Evolutionary conservation across 2,888 invertebrate genomes (phyloP), one percentile per base, ranked within the genome.

Genomic region (Hylaea fasciaria): DNA sequence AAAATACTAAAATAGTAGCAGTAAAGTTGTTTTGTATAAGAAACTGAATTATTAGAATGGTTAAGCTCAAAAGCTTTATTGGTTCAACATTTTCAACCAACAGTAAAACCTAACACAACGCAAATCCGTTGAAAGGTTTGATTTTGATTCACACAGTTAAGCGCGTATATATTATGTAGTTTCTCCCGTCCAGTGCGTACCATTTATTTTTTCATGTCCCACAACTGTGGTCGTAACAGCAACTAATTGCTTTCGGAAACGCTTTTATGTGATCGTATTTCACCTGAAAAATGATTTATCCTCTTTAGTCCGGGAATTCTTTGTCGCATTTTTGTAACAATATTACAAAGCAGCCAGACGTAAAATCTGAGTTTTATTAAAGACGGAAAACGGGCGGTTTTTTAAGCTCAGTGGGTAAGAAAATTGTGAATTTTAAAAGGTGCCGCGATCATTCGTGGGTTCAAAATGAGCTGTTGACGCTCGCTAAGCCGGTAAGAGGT

Each of bases 211-310:
- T 85, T 77, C 83, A 71, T 72, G 73, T 79, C 77, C 81, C 82
- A 80, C 83, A 83, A 81, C 80, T 81, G 83, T 78, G 89, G 85
- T 84, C 88, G 87, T 87, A 86, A 89, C 87, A 85, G 81, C 78
- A 86, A 88, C 89, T 91, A 91, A 91, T 91, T 91, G 91, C 85
- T 90, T 90, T 90, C 87, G 91, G 91, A 91, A 91, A 89, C 86
- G 89, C 80, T 91, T 70, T 90, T 89, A 91, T 90, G 87, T 79
- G 91, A 85, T 86, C 89, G 85, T 91, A 91, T 89, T 87, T 91
- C 89, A 91, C 89, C 85, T 88, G 88, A 85, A 87, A 88, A 87
- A 88, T 91, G 89, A 91, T 90, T 91, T 89, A 89, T 84, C 68
- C 72, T 64, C 77, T 77, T 74, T 77, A 78, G 77, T 77, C 70